Percentiles rank a stretch among this genome's conserved stretches.
These are phyloP conservation scores for Emberiza fucata DNA, from an alignment of 2,113 vertebrate genomes.

Conservation along the genomic window DNA sequence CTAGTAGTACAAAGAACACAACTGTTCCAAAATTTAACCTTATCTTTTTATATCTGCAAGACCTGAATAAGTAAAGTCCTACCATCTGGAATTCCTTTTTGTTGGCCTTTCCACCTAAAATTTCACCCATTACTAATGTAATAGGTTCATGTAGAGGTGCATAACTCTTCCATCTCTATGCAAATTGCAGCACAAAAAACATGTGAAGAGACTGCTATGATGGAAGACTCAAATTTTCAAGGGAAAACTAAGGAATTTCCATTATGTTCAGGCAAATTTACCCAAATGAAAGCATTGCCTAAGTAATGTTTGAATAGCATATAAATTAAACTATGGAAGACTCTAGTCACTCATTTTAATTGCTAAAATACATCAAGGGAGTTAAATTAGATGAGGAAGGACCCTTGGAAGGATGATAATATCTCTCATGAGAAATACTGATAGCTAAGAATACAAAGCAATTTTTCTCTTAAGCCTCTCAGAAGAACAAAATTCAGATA, in stretches of 20 bases:
- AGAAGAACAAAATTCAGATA: slow-evolving; percentile 34
- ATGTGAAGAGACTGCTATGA: not conserved
- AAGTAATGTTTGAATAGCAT: slow-evolving; percentile 56
- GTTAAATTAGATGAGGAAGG: slow-evolving; percentile 22
- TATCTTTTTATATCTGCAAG: not conserved
- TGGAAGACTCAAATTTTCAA: slow-evolving; percentile 29
- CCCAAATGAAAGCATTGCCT: slow-evolving; percentile 58
- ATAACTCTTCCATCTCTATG: not conserved
- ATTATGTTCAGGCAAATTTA: slow-evolving; percentile 51
- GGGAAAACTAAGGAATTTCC: slow-evolving; percentile 45
- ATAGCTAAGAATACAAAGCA: slow-evolving; percentile 5
- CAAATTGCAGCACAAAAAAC: not conserved
- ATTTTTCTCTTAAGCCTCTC: not conserved
- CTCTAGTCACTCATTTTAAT: slow-evolving; percentile 62
- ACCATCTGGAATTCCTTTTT: not conserved
- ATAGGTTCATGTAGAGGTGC: not conserved
- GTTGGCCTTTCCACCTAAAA: not conserved
- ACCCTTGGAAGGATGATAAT: slow-evolving; percentile 30
- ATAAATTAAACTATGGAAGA: slow-evolving; percentile 57
- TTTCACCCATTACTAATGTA: not conserved
- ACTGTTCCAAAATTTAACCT: slow-evolving; percentile 4
- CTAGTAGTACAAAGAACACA: not conserved
- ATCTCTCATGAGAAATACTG: not conserved
- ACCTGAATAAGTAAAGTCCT: not conserved
- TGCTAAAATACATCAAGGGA: slow-evolving; percentile 38